phyloP scores from a whole-genome alignment of 35 echinoderm and acorn worm species.

The Diadema setosum region DNA sequence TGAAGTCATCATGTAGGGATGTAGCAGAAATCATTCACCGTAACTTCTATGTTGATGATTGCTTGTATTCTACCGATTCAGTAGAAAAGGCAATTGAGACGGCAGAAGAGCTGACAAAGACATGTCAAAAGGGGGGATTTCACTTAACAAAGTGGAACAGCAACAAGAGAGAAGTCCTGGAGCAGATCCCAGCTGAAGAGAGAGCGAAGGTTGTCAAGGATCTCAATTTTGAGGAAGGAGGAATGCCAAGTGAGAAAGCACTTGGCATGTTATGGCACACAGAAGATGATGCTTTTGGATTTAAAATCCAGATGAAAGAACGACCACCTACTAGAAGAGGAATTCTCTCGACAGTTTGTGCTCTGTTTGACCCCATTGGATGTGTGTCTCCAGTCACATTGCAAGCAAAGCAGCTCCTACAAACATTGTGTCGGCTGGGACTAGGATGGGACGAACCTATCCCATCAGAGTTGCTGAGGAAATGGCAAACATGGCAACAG shows the following conservation, averaged over 20 bases:
- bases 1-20: not conserved
- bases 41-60: not conserved
- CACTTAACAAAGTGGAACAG: not conserved
- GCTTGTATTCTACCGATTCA: not conserved
- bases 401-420: no score
- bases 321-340: no score
- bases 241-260: conserved; percentile 45
- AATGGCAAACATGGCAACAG: not conserved
- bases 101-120: not conserved
- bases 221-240: conserved; percentile 26
- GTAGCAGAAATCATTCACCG: no score
- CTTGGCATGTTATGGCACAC: conserved; percentile 47
- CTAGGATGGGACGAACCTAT: no score
- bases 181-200: conserved; percentile 8
- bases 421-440: no score
- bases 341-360: no score
- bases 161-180: conserved; percentile 7
- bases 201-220: not conserved
- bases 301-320: no score
- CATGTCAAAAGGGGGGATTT: not conserved
- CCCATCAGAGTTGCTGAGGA: not conserved
- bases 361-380: no score
- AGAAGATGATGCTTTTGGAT: conserved; percentile 13
- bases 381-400: no score
- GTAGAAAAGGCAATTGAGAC: not conserved